Percentiles rank a stretch among this genome's conserved stretches.
These are phyloP conservation scores for Emys orbicularis DNA, from an alignment of 2,797 vertebrate genomes.

Conservation along the genomic window DNA sequence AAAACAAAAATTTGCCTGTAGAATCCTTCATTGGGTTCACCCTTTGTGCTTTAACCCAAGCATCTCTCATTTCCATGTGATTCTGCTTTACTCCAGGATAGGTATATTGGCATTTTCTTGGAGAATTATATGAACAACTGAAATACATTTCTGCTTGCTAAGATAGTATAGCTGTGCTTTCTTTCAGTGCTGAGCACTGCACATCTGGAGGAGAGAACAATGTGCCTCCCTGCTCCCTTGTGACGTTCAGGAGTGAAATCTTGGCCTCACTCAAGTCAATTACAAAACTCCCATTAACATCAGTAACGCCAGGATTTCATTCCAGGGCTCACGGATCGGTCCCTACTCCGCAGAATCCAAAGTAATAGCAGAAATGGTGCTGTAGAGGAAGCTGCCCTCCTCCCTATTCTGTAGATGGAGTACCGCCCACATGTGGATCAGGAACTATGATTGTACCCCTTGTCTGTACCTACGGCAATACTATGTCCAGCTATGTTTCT, in stretches of 20 bases:
- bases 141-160: constrained; percentile 4
- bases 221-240: accelerated
- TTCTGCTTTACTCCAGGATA: background rate
- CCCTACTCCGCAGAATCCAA: background rate
- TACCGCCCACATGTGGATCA: background rate
- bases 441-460: background rate
- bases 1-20: background rate
- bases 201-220: background rate
- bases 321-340: background rate
- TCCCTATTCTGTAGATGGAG: background rate
- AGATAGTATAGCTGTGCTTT: background rate
- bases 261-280: background rate
- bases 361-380: background rate
- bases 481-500: background rate
- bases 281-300: background rate
- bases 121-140: background rate
- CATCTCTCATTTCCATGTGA: background rate
- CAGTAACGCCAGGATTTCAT: background rate
- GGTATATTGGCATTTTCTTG: background rate
- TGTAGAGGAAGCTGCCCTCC: background rate
- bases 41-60: background rate
- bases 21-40: background rate
- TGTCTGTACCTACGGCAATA: accelerated
- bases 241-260: background rate
- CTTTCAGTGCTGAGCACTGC: background rate